Evolutionary conservation across 1,140 invertebrate genomes (phyloP).

Genomic region (Drosophila biarmipes): DNA sequence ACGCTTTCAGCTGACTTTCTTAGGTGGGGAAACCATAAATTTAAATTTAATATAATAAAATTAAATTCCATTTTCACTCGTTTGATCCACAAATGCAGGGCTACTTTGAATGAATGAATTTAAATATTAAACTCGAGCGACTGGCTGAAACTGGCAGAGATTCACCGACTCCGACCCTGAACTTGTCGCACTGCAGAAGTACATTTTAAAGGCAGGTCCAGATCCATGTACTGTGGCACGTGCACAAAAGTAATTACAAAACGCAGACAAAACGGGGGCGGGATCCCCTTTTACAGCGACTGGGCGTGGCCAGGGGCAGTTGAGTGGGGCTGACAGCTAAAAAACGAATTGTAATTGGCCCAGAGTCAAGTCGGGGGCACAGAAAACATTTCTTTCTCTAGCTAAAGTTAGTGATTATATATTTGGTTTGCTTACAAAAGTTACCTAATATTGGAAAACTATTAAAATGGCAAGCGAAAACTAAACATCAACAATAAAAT

Average conservation of each 20-base stretch:
- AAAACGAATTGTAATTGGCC: slow-evolving; percentile 75
- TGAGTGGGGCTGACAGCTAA: slow-evolving; percentile 59
- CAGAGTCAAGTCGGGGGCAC: slow-evolving; percentile 42
- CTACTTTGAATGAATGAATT: slow-evolving; percentile 9
- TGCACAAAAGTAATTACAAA: slow-evolving; percentile 74
- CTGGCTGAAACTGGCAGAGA: slow-evolving; percentile 15
- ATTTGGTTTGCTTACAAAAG: neutral
- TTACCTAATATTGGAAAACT: neutral
- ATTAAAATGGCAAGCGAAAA: neutral
- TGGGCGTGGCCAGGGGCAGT: slow-evolving; percentile 39
- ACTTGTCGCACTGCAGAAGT: slow-evolving; percentile 46
- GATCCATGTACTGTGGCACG: slow-evolving; percentile 47
- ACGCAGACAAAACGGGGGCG: slow-evolving; percentile 48
- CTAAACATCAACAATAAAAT: too few relatives aligned
- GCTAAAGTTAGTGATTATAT: neutral
- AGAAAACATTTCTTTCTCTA: neutral
- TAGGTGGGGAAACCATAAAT: slow-evolving; percentile 61
- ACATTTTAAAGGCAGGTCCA: slow-evolving; percentile 33
- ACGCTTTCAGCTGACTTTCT: slow-evolving; percentile 15
- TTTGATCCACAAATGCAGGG: slow-evolving; percentile 23
- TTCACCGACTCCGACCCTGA: slow-evolving; percentile 58
- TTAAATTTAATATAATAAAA: slow-evolving; percentile 67
- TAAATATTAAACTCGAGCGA: slow-evolving; percentile 33
- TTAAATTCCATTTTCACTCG: slow-evolving; percentile 23
- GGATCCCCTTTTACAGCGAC: slow-evolving; percentile 16